Percentiles rank a stretch among this genome's conserved stretches.
Conservation (phyloP, 2,797 vertebrate genomes). For the Alcedo atthis region DNA sequence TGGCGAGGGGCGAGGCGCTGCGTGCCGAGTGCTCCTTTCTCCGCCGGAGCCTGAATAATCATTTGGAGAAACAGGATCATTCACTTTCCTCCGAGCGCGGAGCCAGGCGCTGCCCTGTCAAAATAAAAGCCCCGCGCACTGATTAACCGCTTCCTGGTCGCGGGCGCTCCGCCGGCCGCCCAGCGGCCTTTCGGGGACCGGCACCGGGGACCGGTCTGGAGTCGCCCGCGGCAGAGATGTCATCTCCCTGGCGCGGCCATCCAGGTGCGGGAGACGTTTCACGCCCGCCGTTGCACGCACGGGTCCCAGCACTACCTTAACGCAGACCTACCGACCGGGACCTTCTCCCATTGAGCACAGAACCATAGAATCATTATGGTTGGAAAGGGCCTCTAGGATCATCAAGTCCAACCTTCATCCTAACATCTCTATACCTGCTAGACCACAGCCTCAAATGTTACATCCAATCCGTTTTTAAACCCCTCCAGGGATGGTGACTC, state of each 20-base stretch:
- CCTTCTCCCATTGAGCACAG: background rate
- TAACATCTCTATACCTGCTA: no score
- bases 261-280: background rate
- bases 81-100: constrained; percentile 80
- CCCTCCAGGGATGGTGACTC: no score
- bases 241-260: background rate
- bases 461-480: no score
- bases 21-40: constrained; percentile 56
- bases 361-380: no score
- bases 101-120: constrained; percentile 79
- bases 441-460: no score
- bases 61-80: constrained; percentile 78
- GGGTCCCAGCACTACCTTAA: background rate
- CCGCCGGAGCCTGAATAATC: constrained; percentile 78
- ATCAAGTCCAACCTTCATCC: no score
- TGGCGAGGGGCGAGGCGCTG: constrained; percentile 48
- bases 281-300: background rate
- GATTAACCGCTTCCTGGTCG: constrained; percentile 65
- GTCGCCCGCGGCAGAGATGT: background rate
- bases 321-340: background rate
- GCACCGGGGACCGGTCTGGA: background rate
- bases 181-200: constrained; percentile 68
- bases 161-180: constrained; percentile 69
- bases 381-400: no score
- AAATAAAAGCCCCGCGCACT: constrained; percentile 77